These are phyloP conservation scores for Leptarthrus brevirostris DNA, from an alignment of 2,888 invertebrate genomes.

Conservation along the genomic window DNA sequence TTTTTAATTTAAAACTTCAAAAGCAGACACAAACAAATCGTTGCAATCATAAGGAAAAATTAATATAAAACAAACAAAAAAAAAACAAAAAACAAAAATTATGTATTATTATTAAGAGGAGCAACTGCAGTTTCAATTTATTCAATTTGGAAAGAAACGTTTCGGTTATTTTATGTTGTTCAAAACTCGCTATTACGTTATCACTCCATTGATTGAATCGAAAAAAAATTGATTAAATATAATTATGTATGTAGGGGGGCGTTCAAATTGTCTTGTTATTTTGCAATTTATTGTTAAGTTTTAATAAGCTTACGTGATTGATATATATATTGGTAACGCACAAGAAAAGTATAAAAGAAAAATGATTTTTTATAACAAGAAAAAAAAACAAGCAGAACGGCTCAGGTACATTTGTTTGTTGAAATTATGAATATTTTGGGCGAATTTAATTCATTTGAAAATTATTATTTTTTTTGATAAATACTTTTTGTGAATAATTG, in stretches of 20 bases:
- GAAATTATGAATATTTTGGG: not conserved
- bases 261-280: constrained; percentile 39
- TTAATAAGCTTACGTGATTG: not conserved
- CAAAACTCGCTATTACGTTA: constrained; percentile 31
- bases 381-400: not conserved
- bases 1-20: constrained; percentile 23
- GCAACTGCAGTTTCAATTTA: constrained; percentile 24
- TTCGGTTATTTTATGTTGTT: constrained; percentile 25
- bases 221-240: too few species aligned
- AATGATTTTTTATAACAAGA: not conserved
- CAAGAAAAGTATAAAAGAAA: constrained; percentile 10
- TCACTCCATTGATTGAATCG: constrained; percentile 20
- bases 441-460: too few species aligned
- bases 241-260: constrained; percentile 24
- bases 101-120: constrained; percentile 27
- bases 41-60: constrained; percentile 37
- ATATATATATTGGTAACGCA: constrained; percentile 27
- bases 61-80: constrained; percentile 17
- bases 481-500: too few species aligned
- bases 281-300: constrained; percentile 44
- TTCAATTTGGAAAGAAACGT: constrained; percentile 22
- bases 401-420: not conserved
- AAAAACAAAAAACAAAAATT: not conserved
- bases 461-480: too few species aligned
- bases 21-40: constrained; percentile 42